Evolutionary conservation across 2,113 vertebrate species (phyloP).

Genomic region (Mastomys coucha): DNA sequence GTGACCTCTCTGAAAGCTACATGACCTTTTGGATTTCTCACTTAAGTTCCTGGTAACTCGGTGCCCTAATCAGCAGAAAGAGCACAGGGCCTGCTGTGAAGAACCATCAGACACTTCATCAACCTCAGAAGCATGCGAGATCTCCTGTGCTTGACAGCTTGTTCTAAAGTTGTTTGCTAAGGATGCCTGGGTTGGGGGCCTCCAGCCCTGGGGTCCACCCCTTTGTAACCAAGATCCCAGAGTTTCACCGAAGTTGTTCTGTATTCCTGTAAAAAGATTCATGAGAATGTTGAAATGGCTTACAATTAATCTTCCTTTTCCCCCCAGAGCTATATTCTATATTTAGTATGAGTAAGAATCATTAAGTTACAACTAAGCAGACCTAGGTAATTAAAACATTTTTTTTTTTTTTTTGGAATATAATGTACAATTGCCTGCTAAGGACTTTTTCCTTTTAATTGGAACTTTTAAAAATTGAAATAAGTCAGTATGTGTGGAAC

Average conservation of each 20-base stretch:
- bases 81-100: not conserved
- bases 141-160: not conserved
- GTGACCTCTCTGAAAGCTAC: not conserved
- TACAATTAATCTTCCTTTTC: conserved; percentile 62
- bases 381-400: conserved; percentile 77
- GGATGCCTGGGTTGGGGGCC: not conserved
- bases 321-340: conserved; percentile 32
- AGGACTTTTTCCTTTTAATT: conserved; percentile 69
- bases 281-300: conserved; percentile 68
- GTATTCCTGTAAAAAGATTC: conserved; percentile 69
- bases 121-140: not conserved
- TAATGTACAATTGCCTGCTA: conserved; percentile 69
- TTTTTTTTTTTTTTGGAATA: conserved; percentile 67
- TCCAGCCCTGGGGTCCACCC: not conserved
- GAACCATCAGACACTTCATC: not conserved
- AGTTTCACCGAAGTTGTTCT: conserved; percentile 48
- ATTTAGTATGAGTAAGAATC: conserved; percentile 77
- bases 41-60: conserved; percentile 1
- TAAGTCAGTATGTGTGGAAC: conserved; percentile 65
- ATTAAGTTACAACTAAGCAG: conserved; percentile 72
- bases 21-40: conserved; percentile 44
- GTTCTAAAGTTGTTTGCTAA: conserved; percentile 42
- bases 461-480: conserved; percentile 76
- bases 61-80: conserved; percentile 37
- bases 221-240: conserved; percentile 35